Conservation (phyloP, 1,140 invertebrate species). For the Aphelinus certus region DNA sequence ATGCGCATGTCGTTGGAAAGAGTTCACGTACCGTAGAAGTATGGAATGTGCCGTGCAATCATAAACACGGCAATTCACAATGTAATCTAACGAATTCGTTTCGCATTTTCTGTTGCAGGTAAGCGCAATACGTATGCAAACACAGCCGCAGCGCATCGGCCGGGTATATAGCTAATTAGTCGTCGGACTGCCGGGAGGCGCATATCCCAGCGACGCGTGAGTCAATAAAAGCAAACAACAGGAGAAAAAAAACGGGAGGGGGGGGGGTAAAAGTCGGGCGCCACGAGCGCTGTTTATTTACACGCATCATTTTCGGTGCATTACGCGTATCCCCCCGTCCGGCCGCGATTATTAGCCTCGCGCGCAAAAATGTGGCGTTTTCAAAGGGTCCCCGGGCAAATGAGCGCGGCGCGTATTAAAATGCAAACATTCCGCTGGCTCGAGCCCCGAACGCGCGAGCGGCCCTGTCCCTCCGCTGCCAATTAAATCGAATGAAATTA, state of each 20-base stretch:
- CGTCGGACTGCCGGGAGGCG: neutral
- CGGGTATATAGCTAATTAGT: no score
- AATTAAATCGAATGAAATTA: constrained; percentile 59
- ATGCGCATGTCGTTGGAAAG: no score
- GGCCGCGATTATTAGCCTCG: constrained; percentile 52
- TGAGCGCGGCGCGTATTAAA: constrained; percentile 49
- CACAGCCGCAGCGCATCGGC: neutral
- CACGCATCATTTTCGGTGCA: constrained; percentile 45
- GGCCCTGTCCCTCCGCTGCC: neutral
- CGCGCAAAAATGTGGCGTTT: constrained; percentile 43
- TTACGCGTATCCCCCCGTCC: constrained; percentile 46
- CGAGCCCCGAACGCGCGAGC: neutral
- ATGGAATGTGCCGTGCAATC: no score
- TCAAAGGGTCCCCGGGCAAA: no score
- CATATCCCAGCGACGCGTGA: neutral
- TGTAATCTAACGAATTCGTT: no score
- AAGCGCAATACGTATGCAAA: constrained; percentile 35
- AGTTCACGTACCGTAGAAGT: no score
- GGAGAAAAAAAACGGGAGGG: neutral
- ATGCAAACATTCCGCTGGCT: constrained; percentile 46
- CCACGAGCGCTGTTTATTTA: neutral
- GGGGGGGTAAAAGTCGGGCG: constrained; percentile 4
- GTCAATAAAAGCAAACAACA: constrained; percentile 16
- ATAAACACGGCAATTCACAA: no score
- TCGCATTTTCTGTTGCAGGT: constrained; percentile 44